phyloP scores from a whole-genome alignment of 2,797 vertebrate species.

The Megalops cyprinoides region DNA sequence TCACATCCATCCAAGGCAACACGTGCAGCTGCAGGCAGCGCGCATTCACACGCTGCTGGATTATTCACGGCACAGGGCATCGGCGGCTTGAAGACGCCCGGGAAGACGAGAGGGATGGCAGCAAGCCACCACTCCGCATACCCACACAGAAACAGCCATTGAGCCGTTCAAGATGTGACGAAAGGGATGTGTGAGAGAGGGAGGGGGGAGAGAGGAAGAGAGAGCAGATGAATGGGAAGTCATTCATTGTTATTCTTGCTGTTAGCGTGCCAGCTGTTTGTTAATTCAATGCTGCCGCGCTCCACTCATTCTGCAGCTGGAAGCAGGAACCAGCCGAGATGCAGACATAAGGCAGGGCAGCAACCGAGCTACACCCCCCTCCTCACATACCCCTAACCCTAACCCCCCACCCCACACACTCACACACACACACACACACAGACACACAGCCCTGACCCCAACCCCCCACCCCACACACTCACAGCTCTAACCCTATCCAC shows the following conservation, averaged over 20 bases:
- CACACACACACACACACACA: neutral
- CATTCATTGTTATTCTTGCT: neutral
- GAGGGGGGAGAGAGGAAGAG: neutral
- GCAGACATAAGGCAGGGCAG: no score
- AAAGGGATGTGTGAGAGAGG: neutral
- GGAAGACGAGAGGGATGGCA: neutral
- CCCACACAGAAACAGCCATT: constrained; percentile 15
- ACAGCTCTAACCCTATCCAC: no score
- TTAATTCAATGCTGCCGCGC: neutral
- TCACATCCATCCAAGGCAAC: neutral
- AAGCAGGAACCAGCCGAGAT: constrained; percentile 9
- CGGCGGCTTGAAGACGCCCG: constrained; percentile 22
- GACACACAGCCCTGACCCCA: no score
- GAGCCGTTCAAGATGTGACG: neutral
- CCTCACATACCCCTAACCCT: no score
- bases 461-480: no score
- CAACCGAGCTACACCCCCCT: no score
- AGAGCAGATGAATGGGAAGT: neutral
- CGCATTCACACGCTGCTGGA: constrained; percentile 36
- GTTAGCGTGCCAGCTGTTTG: constrained; percentile 10
- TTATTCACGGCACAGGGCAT: constrained; percentile 54
- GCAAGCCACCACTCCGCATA: neutral
- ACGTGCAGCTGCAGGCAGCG: neutral
- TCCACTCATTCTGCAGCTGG: neutral
- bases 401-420: no score